Conservation (phyloP, 2,113 vertebrate genomes). For the Bos javanicus region DNA sequence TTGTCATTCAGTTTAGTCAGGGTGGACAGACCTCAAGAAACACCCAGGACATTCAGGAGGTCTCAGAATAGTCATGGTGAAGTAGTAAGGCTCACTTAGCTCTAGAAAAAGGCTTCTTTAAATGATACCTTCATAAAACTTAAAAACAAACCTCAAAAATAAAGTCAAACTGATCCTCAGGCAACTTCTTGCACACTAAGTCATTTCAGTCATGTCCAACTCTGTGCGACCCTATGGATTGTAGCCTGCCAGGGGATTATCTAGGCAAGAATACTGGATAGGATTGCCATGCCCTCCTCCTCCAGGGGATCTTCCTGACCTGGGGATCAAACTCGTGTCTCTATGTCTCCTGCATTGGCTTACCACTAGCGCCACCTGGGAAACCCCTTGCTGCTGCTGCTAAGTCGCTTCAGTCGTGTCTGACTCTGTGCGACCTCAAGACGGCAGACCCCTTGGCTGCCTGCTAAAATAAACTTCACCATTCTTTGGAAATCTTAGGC, state of each 20-base stretch:
- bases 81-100: background rate
- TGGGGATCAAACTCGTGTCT: background rate
- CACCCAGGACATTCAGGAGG: background rate
- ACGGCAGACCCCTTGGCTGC: background rate
- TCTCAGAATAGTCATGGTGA: fast-evolving
- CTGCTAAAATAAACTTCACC: background rate
- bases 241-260: background rate
- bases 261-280: background rate
- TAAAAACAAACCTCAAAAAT: too few relatives aligned
- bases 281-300: background rate
- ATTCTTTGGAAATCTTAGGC: background rate
- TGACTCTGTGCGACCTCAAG: too few relatives aligned
- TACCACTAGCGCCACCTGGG: background rate
- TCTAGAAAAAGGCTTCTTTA: background rate
- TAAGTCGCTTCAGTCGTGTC: too few relatives aligned
- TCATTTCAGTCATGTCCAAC: background rate
- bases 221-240: background rate
- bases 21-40: background rate
- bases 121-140: background rate
- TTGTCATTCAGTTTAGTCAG: background rate
- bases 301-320: background rate
- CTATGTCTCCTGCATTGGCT: background rate
- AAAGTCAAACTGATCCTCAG: background rate
- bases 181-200: background rate
- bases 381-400: background rate